phyloP scores from a whole-genome alignment of 2,797 vertebrate genomes.

The Euthynnus affinis region DNA sequence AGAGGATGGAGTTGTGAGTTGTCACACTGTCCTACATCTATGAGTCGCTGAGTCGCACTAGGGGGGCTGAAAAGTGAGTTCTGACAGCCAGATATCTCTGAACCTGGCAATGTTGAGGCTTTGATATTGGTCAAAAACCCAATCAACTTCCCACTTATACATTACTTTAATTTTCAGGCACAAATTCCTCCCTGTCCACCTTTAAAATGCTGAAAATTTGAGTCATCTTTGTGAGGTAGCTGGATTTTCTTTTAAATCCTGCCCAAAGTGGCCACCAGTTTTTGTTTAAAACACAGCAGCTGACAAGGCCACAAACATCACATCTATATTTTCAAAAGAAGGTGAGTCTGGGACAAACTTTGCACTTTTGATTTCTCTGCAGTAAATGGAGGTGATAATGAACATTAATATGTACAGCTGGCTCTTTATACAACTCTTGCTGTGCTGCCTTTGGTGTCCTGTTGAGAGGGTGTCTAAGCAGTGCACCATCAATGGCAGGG shows the following conservation, averaged over 20 bases:
- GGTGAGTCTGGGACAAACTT: constrained; percentile 65
- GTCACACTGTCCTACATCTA: constrained; percentile 41
- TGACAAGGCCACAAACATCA: constrained; percentile 57
- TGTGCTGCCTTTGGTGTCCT: constrained; percentile 78
- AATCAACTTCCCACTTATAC: neutral
- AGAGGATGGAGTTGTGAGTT: constrained; percentile 38
- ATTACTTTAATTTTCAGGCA: constrained; percentile 22
- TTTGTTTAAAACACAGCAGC: constrained; percentile 47
- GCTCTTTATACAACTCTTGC: constrained; percentile 69
- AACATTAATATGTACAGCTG: constrained; percentile 77
- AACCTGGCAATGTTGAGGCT: constrained; percentile 18
- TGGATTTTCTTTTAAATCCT: constrained; percentile 24
- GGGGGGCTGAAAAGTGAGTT: constrained; percentile 26
- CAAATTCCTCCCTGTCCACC: neutral
- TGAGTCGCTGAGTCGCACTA: constrained; percentile 37
- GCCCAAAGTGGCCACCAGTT: constrained; percentile 40
- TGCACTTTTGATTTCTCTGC: constrained; percentile 62
- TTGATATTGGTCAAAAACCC: constrained; percentile 14
- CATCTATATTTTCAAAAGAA: constrained; percentile 54
- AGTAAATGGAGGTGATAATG: constrained; percentile 72
- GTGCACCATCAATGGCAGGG: constrained; percentile 71
- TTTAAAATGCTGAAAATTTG: constrained; percentile 12
- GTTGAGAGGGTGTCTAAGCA: constrained; percentile 72
- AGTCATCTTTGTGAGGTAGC: neutral
- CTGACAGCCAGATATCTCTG: constrained; percentile 39